Percentiles rank a stretch among this genome's conserved stretches.
These are phyloP conservation scores for Lepidochrysops patricia DNA, from an alignment of 2,888 invertebrate species.

Conservation along the genomic window DNA sequence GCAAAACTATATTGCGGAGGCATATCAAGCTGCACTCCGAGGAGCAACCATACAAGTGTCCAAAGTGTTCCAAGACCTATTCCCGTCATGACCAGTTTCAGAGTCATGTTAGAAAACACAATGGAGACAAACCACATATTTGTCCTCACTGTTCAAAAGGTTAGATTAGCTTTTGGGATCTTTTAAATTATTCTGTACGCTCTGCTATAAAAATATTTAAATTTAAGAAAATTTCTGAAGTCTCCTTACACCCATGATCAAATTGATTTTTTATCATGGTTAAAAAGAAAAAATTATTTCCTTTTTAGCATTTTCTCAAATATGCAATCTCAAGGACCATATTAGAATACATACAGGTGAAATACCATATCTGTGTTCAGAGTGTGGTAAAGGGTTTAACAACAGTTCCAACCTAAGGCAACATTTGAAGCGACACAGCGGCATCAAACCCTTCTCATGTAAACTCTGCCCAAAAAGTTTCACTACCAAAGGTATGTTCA, in stretches of 20 bases:
- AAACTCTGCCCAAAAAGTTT: constrained; percentile 74
- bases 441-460: constrained; percentile 69
- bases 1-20: constrained; percentile 53
- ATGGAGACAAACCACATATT: constrained; percentile 70
- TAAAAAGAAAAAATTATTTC: background rate
- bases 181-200: too few relatives aligned
- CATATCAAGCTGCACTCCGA: constrained; percentile 70
- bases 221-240: too few relatives aligned
- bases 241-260: too few relatives aligned
- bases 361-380: constrained; percentile 69
- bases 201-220: background rate
- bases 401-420: constrained; percentile 74
- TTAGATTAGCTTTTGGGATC: constrained; percentile 35
- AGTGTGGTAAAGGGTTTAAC: constrained; percentile 72
- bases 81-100: constrained; percentile 72
- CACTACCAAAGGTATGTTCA: constrained; percentile 58
- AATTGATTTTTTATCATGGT: too few relatives aligned
- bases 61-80: constrained; percentile 73
- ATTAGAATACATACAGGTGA: constrained; percentile 71
- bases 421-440: constrained; percentile 72
- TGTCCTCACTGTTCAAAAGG: constrained; percentile 76
- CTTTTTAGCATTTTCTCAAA: constrained; percentile 62
- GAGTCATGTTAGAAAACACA: constrained; percentile 75
- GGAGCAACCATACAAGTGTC: constrained; percentile 69
- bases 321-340: constrained; percentile 72